Evolutionary conservation across 2,797 vertebrate genomes (phyloP).

Genomic region (Lutjanus argentimaculatus): DNA sequence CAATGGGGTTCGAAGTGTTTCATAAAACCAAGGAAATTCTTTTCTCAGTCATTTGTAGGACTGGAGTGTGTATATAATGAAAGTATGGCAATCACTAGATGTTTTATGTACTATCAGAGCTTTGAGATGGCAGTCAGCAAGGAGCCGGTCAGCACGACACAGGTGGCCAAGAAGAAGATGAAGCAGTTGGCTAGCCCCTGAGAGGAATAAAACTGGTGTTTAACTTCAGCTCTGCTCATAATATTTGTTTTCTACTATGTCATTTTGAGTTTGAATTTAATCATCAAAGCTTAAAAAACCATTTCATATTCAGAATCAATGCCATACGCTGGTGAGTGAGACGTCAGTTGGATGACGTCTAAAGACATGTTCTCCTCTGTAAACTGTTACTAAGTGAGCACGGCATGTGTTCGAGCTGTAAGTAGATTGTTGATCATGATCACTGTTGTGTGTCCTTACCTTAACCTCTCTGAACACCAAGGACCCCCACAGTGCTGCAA

Average conservation of each 20-base stretch:
- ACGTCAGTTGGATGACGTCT: neutral
- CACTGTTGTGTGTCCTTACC: slow-evolving; percentile 58
- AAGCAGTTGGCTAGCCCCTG: slow-evolving; percentile 88
- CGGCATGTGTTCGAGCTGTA: neutral
- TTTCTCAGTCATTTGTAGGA: neutral
- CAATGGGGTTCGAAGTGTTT: neutral
- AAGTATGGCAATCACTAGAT: neutral
- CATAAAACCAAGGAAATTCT: slow-evolving; percentile 5
- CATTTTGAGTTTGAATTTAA: neutral
- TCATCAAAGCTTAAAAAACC: neutral
- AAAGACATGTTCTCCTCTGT: too few relatives aligned
- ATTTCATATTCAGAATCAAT: neutral
- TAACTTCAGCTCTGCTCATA: neutral
- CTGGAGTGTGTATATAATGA: neutral
- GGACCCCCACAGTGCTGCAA: slow-evolving; percentile 92
- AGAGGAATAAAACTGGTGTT: slow-evolving; percentile 2
- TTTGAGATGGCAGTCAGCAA: slow-evolving; percentile 90
- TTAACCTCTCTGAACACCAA: slow-evolving; percentile 88
- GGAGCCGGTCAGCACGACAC: slow-evolving; percentile 87
- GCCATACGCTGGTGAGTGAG: neutral
- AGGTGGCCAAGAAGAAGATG: slow-evolving; percentile 86
- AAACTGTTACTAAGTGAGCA: neutral
- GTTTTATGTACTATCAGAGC: slow-evolving; percentile 68
- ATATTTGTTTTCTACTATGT: too few relatives aligned
- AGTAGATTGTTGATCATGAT: neutral